Evolutionary conservation across 1,140 invertebrate species (phyloP).

Genomic region (Forficula auricularia): DNA sequence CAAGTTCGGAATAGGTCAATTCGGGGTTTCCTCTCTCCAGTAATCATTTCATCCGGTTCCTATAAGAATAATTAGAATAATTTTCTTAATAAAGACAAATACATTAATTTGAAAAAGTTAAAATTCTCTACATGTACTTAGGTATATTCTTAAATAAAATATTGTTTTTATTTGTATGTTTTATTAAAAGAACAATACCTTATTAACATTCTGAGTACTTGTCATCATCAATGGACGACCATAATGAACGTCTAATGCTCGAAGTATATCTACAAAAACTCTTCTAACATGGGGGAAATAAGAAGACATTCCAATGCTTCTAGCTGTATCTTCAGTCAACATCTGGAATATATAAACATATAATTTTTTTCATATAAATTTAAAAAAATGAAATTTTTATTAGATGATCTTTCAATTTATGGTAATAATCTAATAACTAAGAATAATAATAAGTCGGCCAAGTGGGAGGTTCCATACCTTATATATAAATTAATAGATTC

Average conservation of each 20-base stretch:
- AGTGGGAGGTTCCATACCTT: no score
- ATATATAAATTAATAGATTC: no score
- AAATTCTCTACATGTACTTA: neutral
- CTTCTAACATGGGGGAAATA: constrained; percentile 91
- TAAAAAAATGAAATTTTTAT: neutral
- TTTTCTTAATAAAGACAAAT: neutral
- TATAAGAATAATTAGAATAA: constrained; percentile 14
- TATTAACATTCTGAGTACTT: constrained; percentile 86
- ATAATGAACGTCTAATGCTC: constrained; percentile 90
- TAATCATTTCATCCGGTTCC: constrained; percentile 88
- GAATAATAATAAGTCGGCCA: no score
- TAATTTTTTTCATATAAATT: constrained; percentile 1
- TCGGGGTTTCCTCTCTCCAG: constrained; percentile 91
- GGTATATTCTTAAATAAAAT: neutral
- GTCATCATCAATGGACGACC: constrained; percentile 91
- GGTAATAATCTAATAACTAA: constrained; percentile 2
- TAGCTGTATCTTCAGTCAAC: constrained; percentile 85
- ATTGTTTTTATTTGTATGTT: no score
- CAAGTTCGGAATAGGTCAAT: constrained; percentile 96
- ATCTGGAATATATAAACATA: constrained; percentile 40
- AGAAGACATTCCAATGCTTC: constrained; percentile 86
- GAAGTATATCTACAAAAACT: constrained; percentile 88
- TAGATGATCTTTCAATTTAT: no score
- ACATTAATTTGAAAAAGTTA: constrained; percentile 2
- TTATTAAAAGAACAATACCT: no score